These are phyloP conservation scores for Dermochelys coriacea DNA, from an alignment of 2,797 vertebrate species.

Conservation along the genomic window DNA sequence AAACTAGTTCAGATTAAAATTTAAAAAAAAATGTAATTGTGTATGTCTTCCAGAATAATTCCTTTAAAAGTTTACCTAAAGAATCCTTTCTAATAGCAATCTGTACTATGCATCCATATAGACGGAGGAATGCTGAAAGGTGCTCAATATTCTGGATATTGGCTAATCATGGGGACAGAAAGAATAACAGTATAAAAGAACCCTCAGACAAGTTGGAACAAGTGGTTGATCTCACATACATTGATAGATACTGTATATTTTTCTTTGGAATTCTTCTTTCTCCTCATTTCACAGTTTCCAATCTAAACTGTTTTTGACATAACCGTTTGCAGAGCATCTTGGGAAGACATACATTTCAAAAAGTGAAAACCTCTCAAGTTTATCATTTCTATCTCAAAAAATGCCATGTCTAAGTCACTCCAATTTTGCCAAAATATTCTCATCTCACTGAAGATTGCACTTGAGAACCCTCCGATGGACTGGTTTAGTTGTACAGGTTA, in stretches of 20 bases:
- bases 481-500: not conserved
- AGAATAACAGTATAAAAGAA: not conserved
- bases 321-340: too few relatives aligned
- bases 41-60: not conserved
- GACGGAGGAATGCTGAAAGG: too few relatives aligned
- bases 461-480: not conserved
- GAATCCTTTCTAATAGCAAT: not conserved
- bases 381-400: not conserved
- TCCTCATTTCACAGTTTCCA: not conserved
- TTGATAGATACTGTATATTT: rapidly evolving
- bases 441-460: not conserved
- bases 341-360: too few relatives aligned
- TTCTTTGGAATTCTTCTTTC: not conserved
- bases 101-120: too few relatives aligned
- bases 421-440: too few relatives aligned
- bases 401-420: not conserved
- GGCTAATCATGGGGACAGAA: not conserved
- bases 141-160: too few relatives aligned
- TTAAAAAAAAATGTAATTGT: not conserved
- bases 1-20: not conserved
- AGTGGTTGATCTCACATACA: not conserved
- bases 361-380: not conserved
- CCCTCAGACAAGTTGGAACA: not conserved
- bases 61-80: not conserved
- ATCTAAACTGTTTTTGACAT: not conserved